Evolutionary conservation across 2,113 vertebrate species (phyloP).

Genomic region (Actinemys pallida): DNA sequence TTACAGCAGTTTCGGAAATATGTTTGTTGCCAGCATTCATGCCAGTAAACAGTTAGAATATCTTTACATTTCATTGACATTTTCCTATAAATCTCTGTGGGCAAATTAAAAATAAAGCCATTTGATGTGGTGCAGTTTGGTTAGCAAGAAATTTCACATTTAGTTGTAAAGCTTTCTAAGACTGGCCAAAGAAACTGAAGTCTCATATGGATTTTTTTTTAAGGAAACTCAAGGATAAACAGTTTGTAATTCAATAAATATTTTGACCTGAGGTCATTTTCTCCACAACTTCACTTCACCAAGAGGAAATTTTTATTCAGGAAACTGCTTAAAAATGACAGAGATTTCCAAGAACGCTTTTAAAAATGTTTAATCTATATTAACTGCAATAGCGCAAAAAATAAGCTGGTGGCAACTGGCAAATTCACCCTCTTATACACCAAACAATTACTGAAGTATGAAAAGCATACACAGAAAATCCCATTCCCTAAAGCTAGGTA

Average conservation of each 20-base stretch:
- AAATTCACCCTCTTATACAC: constrained; percentile 49
- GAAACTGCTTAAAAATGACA: constrained; percentile 43
- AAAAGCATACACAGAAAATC: constrained; percentile 54
- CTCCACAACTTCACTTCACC: neutral
- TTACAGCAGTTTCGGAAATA: constrained; percentile 6
- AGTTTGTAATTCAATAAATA: constrained; percentile 50
- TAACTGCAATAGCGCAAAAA: constrained; percentile 55
- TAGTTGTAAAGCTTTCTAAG: constrained; percentile 29
- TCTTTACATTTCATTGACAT: constrained; percentile 5
- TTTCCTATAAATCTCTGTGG: constrained; percentile 28
- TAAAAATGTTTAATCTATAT: constrained; percentile 60
- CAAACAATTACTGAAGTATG: constrained; percentile 43
- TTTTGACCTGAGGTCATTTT: constrained; percentile 26
- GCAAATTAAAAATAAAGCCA: constrained; percentile 38
- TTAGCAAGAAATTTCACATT: constrained; percentile 41
- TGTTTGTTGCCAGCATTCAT: neutral
- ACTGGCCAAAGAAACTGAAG: constrained; percentile 2
- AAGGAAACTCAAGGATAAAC: constrained; percentile 53
- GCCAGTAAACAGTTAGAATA: neutral
- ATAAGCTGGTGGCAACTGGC: constrained; percentile 40
- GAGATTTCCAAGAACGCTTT: constrained; percentile 36
- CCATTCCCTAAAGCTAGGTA: constrained; percentile 58
- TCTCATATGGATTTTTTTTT: constrained; percentile 29
- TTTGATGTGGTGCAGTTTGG: constrained; percentile 39
- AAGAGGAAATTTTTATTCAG: constrained; percentile 5